Evolutionary conservation across 2,888 invertebrate species (phyloP).

Genomic region (Amblyjoppa fuscipennis): DNA sequence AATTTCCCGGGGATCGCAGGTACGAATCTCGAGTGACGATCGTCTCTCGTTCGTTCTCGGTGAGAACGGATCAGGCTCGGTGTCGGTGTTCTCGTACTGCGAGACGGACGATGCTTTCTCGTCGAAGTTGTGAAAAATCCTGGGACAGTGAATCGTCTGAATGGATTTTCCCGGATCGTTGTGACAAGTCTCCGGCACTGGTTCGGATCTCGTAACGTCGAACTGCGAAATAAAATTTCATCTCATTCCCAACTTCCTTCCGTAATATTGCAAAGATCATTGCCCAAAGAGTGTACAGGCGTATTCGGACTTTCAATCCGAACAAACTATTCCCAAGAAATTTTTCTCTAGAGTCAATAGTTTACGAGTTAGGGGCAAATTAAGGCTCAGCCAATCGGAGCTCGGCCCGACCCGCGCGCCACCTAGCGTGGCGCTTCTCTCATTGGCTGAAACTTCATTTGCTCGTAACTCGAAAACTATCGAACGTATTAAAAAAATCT

Average conservation of each 20-base stretch:
- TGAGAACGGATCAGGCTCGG: constrained; percentile 72
- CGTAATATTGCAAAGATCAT: not conserved
- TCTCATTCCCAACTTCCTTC: not conserved
- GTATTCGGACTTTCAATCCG: not conserved
- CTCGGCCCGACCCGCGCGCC: not conserved
- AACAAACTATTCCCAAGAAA: not conserved
- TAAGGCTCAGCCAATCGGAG: not conserved
- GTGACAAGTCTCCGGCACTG: constrained; percentile 38
- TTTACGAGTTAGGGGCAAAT: not conserved
- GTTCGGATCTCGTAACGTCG: constrained; percentile 39
- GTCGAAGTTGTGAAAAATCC: constrained; percentile 74
- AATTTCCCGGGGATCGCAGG: constrained; percentile 20
- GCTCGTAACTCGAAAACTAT: not conserved
- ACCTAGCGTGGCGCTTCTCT: not conserved
- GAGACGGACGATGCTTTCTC: constrained; percentile 74
- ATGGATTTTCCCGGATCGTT: constrained; percentile 67
- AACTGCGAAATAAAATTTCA: constrained; percentile 25
- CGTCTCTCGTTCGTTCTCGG: constrained; percentile 54
- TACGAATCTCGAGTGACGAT: constrained; percentile 26
- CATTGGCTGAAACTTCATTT: not conserved
- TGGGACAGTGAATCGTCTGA: constrained; percentile 75
- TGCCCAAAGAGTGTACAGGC: not conserved
- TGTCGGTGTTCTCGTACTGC: constrained; percentile 74
- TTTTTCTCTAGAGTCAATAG: not conserved
- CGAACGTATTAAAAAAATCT: not conserved